phyloP scores from a whole-genome alignment of 2,797 vertebrate genomes.

The Paratrypauchen microcephalus region DNA sequence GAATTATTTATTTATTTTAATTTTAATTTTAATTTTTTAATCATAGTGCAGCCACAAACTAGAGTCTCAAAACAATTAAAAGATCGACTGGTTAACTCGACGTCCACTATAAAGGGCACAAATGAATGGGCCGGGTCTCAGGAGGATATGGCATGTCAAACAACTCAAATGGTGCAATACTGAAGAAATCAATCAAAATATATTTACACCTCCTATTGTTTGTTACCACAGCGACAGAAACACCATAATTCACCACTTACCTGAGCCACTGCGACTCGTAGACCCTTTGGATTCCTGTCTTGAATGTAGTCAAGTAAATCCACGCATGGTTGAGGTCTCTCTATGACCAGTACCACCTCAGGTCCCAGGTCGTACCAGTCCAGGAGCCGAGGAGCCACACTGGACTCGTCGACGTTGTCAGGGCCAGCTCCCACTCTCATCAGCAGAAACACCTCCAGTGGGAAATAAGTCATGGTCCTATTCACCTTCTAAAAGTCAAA shows the following conservation, averaged over 20 bases:
- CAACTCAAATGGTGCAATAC: too few species aligned
- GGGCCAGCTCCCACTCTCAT: neutral
- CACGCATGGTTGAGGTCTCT: neutral
- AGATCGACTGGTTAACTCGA: too few species aligned
- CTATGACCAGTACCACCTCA: neutral
- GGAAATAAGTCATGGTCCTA: neutral
- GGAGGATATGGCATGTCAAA: too few species aligned
- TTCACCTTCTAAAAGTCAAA: neutral
- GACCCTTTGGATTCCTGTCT: accelerated
- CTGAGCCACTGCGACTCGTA: accelerated
- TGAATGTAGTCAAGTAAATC: neutral
- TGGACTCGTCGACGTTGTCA: neutral
- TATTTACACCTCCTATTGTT: too few species aligned
- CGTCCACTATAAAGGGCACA: too few species aligned
- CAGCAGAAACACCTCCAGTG: neutral
- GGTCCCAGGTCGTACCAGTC: neutral
- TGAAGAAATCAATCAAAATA: too few species aligned
- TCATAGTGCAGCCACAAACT: too few species aligned
- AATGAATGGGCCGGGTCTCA: too few species aligned
- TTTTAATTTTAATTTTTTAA: too few species aligned
- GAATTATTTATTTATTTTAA: too few species aligned
- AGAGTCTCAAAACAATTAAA: too few species aligned
- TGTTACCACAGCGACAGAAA: neutral
- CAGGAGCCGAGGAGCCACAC: neutral
- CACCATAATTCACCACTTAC: neutral